Evolutionary conservation across 2,113 vertebrate species (phyloP), one percentile per base, ranked within the genome.

Genomic region (Acanthochromis polyacanthus): DNA sequence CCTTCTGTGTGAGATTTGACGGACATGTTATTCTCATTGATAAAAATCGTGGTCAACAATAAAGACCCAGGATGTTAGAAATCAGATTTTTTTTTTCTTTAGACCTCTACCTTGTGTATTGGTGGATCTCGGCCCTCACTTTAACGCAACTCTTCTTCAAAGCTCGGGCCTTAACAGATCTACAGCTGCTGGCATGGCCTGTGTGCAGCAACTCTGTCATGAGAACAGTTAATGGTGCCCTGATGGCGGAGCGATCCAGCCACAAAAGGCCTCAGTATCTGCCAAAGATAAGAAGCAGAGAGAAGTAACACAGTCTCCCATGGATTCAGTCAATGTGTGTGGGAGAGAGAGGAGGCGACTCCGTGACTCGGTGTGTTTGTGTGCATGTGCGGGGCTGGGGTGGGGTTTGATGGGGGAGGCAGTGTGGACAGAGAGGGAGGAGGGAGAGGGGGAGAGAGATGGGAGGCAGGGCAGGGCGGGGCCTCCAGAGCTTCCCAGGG

Each of bases 201-300:
- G 56, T 82, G 69, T 73, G 56, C 64, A 74, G 84, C 70, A 73
- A 72, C 80, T 78, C 61, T 71, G 28, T 74, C 71, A 64, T 68
- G 74, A 55, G 78, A 90, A 85, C 77, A 74, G 80, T 74, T 90
- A 80, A 89, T 73, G 83, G 84, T 83, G 68, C 79, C 85, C 50
- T 57, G 69, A 80, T 73, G 84, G 78, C 68, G 79, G 71, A 85
- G 69, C 30, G 68, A 76, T 89, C 59, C 52, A 71, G 52, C 84
- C 83, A 89, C 91, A 89, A 84, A 92, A 91, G 89, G 71, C 71
- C 51, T 78, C 79, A 50, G 71, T 93, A 92, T 94, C 88, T 90
- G 76, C 62, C 58, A 52, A 22, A 93, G 93, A 94, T 94, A 94
- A 94, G 91, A 84, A 86, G 80, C 20, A 16, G 63, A 71, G 80